A percentile compares a stretch with the other conserved stretches of the same genome.
Evolutionary conservation across 2,888 invertebrate species (phyloP).

Genomic region (Spodoptera littoralis): DNA sequence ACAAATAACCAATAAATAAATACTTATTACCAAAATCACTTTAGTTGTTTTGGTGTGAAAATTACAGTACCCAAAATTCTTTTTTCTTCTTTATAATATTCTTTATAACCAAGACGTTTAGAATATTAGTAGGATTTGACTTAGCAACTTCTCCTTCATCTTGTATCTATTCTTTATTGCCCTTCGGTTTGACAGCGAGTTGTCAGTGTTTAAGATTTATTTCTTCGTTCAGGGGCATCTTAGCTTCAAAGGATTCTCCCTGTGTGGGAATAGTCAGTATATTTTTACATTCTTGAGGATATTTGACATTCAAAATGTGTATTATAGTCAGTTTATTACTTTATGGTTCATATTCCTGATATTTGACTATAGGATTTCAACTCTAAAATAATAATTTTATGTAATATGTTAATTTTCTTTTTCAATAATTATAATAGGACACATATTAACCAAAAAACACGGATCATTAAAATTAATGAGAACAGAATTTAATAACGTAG

Average conservation of each 20-base stretch:
- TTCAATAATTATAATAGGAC: neutral
- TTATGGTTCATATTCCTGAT: no score
- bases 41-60: no score
- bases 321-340: no score
- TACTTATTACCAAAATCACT: no score
- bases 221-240: constrained; percentile 54
- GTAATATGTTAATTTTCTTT: no score
- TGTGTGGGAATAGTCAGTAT: constrained; percentile 16
- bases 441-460: neutral
- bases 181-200: constrained; percentile 41
- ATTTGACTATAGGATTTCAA: no score
- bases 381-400: no score
- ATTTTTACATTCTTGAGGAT: constrained; percentile 35
- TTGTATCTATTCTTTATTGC: constrained; percentile 39
- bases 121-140: neutral
- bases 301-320: neutral
- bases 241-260: constrained; percentile 57
- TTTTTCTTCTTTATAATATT: no score
- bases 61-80: no score
- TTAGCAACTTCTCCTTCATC: constrained; percentile 26
- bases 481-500: constrained; percentile 1
- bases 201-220: constrained; percentile 60
- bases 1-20: no score
- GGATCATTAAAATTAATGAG: constrained; percentile 28
- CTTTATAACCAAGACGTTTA: no score